These are phyloP conservation scores for Dorcus parallelipipedus DNA, from an alignment of 2,888 invertebrate species.

Conservation along the genomic window DNA sequence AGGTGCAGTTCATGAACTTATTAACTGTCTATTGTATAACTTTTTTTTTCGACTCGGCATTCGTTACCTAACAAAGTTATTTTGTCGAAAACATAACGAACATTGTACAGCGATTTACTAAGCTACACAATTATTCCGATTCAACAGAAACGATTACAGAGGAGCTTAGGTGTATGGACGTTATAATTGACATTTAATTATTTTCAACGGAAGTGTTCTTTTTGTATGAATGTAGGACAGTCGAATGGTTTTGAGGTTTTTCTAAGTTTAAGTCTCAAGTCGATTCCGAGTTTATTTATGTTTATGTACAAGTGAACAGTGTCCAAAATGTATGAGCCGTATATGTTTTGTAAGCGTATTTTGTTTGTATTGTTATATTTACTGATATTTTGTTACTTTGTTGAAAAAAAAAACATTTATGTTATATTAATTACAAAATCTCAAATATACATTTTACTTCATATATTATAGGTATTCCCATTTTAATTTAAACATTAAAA, in stretches of 20 bases:
- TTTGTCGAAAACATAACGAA: conserved; percentile 24
- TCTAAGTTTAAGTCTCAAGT: no score
- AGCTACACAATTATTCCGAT: conserved; percentile 42
- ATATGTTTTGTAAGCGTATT: no score
- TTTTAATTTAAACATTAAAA: no score
- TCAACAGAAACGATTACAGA: conserved; percentile 25
- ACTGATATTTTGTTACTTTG: no score
- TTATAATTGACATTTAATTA: conserved; percentile 48
- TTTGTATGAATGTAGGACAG: conserved; percentile 9
- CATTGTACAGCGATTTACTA: conserved; percentile 44
- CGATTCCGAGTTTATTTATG: no score
- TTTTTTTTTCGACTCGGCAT: conserved; percentile 19
- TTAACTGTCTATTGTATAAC: background rate
- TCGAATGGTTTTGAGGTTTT: conserved; percentile 9
- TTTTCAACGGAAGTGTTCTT: conserved; percentile 29
- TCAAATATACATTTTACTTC: no score
- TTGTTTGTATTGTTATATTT: no score
- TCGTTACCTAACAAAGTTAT: conserved; percentile 14
- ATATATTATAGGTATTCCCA: no score
- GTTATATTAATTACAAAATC: no score
- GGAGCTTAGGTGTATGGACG: conserved; percentile 31
- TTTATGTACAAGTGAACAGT: no score
- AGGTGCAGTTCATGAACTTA: background rate
- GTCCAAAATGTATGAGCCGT: no score
- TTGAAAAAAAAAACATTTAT: no score